Evolutionary conservation across 2,888 invertebrate genomes (phyloP).

Genomic region (Lamellibrachia columna): DNA sequence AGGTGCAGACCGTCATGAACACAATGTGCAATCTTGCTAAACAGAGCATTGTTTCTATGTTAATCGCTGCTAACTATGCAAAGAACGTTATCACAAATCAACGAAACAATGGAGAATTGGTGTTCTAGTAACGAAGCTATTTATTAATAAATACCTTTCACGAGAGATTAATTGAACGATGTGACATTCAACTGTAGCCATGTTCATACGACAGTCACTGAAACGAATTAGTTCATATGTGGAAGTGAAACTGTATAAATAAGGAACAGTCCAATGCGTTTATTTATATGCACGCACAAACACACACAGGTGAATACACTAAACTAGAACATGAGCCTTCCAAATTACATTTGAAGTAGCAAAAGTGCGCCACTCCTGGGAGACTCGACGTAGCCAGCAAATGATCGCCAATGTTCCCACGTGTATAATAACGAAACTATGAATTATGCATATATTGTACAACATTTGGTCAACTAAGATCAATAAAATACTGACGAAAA

Average conservation of each 20-base stretch:
- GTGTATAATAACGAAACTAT: too few relatives aligned
- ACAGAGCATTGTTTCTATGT: neutral
- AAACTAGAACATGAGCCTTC: too few relatives aligned
- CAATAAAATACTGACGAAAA: too few relatives aligned
- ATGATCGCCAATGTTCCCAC: too few relatives aligned
- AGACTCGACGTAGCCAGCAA: too few relatives aligned
- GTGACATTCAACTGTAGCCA: neutral
- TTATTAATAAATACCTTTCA: neutral
- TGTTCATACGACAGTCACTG: neutral
- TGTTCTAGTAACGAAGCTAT: neutral
- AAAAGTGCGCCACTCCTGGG: too few relatives aligned
- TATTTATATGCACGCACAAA: neutral
- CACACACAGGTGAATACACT: too few relatives aligned
- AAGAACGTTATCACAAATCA: neutral
- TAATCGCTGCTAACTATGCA: neutral
- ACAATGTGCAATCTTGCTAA: neutral
- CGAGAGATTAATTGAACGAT: neutral
- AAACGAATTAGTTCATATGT: neutral
- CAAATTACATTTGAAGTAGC: too few relatives aligned
- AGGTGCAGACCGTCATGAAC: neutral
- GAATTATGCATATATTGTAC: too few relatives aligned
- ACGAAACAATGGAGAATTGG: neutral
- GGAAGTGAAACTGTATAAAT: neutral
- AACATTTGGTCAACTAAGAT: too few relatives aligned
- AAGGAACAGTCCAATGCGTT: neutral